Conservation (phyloP, 2,888 invertebrate genomes). For the Drosophila robusta region DNA sequence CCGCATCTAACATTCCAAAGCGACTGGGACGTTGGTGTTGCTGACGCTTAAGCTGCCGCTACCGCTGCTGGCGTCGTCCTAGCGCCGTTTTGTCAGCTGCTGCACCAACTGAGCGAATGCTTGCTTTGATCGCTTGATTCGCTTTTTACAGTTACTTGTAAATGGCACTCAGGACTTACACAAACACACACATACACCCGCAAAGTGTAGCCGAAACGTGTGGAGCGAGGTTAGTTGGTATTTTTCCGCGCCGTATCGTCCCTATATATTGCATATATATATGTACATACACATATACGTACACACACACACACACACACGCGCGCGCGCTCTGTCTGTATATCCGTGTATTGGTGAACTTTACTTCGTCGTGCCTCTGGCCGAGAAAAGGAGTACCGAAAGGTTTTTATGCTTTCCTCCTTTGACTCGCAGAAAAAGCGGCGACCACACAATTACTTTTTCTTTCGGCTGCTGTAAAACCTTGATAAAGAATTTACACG, state of each 20-base stretch:
- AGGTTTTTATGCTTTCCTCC: constrained; percentile 49
- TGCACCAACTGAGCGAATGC: constrained; percentile 35
- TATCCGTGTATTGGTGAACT: constrained; percentile 61
- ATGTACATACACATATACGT: constrained; percentile 46
- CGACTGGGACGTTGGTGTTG: constrained; percentile 67
- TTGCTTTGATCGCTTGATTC: constrained; percentile 26
- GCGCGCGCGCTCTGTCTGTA: constrained; percentile 23
- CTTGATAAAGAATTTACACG: constrained; percentile 15
- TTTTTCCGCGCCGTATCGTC: constrained; percentile 74
- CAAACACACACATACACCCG: constrained; percentile 32
- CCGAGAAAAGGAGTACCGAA: constrained; percentile 69
- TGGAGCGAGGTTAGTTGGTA: constrained; percentile 70
- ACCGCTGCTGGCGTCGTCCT: constrained; percentile 46
- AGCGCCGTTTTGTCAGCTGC: constrained; percentile 33
- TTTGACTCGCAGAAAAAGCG: constrained; percentile 51
- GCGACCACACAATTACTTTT: constrained; percentile 33
- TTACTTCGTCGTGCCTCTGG: constrained; percentile 54
- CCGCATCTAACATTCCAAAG: constrained; percentile 85
- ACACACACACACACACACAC: constrained; percentile 33
- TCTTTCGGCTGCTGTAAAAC: constrained; percentile 15
- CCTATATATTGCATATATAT: constrained; percentile 65
- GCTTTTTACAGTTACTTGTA: constrained; percentile 39
- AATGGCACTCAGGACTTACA: constrained; percentile 56
- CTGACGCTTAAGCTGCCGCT: constrained; percentile 32
- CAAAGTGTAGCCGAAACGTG: constrained; percentile 53